A percentile compares a stretch with the other conserved stretches of the same genome.
These are phyloP conservation scores for Pseudomugil gertrudae DNA, from an alignment of 2,797 vertebrate genomes.

Conservation along the genomic window DNA sequence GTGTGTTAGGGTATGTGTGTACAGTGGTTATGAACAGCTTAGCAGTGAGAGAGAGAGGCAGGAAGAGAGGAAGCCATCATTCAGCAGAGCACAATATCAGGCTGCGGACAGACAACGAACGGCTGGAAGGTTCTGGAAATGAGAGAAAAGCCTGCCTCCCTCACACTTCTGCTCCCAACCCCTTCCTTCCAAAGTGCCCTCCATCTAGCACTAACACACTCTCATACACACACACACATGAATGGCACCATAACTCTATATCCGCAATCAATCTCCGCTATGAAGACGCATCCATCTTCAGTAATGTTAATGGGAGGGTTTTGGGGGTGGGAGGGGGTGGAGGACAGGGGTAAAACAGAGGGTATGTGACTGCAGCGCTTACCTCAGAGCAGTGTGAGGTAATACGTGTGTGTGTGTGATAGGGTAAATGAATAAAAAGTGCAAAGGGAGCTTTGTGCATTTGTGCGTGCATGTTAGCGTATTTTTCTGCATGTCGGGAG, in stretches of 20 bases:
- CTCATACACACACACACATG: conserved; percentile 56
- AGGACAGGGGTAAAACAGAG: conserved; percentile 80
- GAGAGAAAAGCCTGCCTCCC: conserved; percentile 73
- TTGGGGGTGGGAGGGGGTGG: conserved; percentile 82
- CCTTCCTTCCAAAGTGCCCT: conserved; percentile 74
- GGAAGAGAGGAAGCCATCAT: conserved; percentile 80
- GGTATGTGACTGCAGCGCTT: conserved; percentile 69
- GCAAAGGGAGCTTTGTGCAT: conserved; percentile 38
- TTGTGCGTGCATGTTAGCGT: conserved; percentile 35
- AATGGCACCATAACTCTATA: conserved; percentile 95
- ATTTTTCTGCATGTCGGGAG: conserved; percentile 53
- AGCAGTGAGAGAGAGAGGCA: conserved; percentile 62
- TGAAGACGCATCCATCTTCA: conserved; percentile 99
- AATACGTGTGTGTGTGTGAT: conserved; percentile 41
- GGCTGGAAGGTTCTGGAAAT: conserved; percentile 79
- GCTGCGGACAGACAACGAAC: conserved; percentile 76
- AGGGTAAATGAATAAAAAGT: conserved; percentile 49
- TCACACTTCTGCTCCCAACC: conserved; percentile 64
- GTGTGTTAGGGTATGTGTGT: conserved; percentile 35
- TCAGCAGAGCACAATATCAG: conserved; percentile 81
- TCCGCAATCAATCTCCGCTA: conserved; percentile 99
- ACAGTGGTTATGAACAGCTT: conserved; percentile 65
- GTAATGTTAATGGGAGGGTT: conserved; percentile 94
- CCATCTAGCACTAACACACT: conserved; percentile 64
- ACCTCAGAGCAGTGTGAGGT: conserved; percentile 71